Evolutionary conservation across 2,113 vertebrate genomes (phyloP), one percentile per base, ranked within the genome.

Genomic region (Myrmecobius fasciatus): DNA sequence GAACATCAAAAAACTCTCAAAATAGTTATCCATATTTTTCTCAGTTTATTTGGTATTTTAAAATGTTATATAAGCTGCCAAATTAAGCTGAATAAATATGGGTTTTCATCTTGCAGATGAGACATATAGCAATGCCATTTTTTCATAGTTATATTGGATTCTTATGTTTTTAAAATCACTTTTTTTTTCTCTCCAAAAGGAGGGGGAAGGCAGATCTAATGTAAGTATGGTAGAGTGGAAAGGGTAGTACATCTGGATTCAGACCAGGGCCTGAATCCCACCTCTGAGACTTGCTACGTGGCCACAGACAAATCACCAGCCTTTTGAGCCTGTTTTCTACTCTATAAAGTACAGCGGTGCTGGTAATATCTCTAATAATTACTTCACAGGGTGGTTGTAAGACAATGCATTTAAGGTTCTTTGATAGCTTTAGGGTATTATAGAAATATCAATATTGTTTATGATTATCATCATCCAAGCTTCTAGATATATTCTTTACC

Each of bases 41-140:
- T 83, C 67, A 83, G 67, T 94, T 89, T 95, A 56, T 89, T 94
- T 96, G n/a, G 11, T 52, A 36, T 94, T 95, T 95, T 92, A 2
- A 97, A 93, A 90, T 75, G 54, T n/a, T 26, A 52, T 90, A 0
- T 43, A 91, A 92, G 52, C 48, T 93, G 25, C 25, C 43, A 47
- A 11, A 89, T 93, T 92, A 92, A 52, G 24, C 67, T 83, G 67
- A 83, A 83, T 83, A 83, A 83, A 83, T 83, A 83, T 83, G 67
- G 67, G 67, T 83, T 83, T 83, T 83, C 67, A 83, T 83, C 67
- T 43, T 83, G 67, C 67, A 43, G 67, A 83, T 83, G 67, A 83
- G 67, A 83, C 67, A 83, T 83, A 83, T 83, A 83, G 67, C 67
- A 83, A 83, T 83, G 67, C 67, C 67, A 83, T 83, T 83, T 83